A percentile compares a stretch with the other conserved stretches of the same genome.
phyloP scores from a whole-genome alignment of 2,888 invertebrate genomes.

The Hipparchia semele region DNA sequence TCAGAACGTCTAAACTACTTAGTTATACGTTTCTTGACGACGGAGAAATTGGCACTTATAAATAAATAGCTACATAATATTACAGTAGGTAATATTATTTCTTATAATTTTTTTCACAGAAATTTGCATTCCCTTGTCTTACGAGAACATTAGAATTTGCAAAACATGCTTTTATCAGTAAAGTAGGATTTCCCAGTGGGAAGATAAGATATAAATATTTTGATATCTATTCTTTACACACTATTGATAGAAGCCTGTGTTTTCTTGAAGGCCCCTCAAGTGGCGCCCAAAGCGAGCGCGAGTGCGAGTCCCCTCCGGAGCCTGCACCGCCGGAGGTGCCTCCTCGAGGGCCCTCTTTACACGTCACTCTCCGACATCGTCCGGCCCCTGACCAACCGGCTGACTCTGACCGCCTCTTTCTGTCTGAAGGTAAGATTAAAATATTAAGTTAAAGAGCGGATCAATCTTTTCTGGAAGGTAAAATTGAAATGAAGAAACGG shows the following conservation, averaged over 20 bases:
- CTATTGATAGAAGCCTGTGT: background rate
- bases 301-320: conserved; percentile 91
- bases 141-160: no score
- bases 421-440: conserved; percentile 69
- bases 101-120: no score
- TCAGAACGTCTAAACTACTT: no score
- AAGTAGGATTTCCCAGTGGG: background rate
- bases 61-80: no score
- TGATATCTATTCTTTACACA: background rate
- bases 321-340: conserved; percentile 94
- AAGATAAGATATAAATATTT: background rate
- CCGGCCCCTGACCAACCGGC: conserved; percentile 73
- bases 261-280: conserved; percentile 44
- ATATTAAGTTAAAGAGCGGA: no score
- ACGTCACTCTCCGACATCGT: conserved; percentile 83
- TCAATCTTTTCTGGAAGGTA: no score
- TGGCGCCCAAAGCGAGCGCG: conserved; percentile 76
- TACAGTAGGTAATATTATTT: no score
- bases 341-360: conserved; percentile 92
- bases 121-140: no score
- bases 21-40: no score
- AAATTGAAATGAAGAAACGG: no score
- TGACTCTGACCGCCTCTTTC: conserved; percentile 74
- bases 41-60: no score
- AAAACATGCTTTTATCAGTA: background rate